These are phyloP conservation scores for Rhagonycha fulva DNA, from an alignment of 2,888 invertebrate genomes.

Conservation along the genomic window DNA sequence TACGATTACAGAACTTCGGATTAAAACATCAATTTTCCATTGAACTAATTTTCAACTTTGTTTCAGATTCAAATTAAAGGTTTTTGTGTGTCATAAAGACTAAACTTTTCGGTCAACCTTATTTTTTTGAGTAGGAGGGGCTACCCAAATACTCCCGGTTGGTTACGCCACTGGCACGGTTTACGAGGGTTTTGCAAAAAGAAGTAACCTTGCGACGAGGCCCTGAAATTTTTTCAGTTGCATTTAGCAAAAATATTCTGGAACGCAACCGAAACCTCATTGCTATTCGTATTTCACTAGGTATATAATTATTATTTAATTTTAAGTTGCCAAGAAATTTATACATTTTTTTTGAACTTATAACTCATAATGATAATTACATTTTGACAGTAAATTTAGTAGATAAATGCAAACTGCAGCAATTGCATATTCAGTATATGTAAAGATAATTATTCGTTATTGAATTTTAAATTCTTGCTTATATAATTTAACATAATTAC, in stretches of 20 bases:
- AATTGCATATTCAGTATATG: neutral
- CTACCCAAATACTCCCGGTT: no score
- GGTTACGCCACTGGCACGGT: neutral
- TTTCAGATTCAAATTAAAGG: neutral
- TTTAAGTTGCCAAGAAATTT: neutral
- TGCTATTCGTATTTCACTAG: neutral
- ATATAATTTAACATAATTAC: neutral
- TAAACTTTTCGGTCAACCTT: no score
- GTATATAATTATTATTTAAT: neutral
- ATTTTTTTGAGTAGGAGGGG: no score
- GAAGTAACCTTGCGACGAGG: neutral
- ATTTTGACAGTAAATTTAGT: neutral
- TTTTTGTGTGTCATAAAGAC: neutral
- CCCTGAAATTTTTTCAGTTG: neutral
- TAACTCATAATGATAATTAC: neutral
- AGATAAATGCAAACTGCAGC: neutral
- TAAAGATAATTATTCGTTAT: neutral
- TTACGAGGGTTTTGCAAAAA: neutral
- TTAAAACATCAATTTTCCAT: neutral
- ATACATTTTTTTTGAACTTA: neutral
- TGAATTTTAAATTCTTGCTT: neutral
- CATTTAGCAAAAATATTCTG: neutral
- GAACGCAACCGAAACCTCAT: neutral
- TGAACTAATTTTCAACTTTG: neutral
- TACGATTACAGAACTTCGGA: neutral